Evolutionary conservation across 2,888 invertebrate genomes (phyloP).

Genomic region (Nemotelus nigrinus): DNA sequence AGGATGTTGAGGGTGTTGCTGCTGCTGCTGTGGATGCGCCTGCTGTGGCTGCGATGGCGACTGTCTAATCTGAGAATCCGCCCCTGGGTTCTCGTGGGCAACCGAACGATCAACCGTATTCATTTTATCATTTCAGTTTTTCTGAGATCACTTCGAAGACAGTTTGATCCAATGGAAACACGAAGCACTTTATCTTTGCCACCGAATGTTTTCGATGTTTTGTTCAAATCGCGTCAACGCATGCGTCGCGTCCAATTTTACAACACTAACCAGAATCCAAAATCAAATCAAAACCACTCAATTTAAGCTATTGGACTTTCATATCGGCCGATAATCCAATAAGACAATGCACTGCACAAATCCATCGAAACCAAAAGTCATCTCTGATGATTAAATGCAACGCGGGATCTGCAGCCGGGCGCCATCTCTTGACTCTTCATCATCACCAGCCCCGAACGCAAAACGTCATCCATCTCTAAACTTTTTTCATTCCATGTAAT

Average conservation of each 20-base stretch:
- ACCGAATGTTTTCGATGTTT: not conserved
- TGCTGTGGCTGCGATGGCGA: constrained; percentile 52
- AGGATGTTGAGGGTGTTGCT: constrained; percentile 52
- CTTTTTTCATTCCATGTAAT: constrained; percentile 31
- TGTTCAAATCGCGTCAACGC: constrained; percentile 17
- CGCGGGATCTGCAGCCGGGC: constrained; percentile 38
- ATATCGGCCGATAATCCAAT: constrained; percentile 8
- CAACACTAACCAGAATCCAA: not conserved
- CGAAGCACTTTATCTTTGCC: too few relatives aligned
- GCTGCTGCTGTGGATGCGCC: constrained; percentile 59
- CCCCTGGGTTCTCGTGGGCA: constrained; percentile 20
- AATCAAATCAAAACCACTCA: not conserved
- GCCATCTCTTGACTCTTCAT: constrained; percentile 43
- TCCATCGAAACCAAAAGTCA: constrained; percentile 19
- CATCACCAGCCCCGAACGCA: constrained; percentile 41
- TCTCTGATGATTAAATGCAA: constrained; percentile 21
- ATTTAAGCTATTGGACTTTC: not conserved
- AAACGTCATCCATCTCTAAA: constrained; percentile 47
- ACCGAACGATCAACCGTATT: constrained; percentile 16
- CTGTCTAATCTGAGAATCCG: constrained; percentile 29
- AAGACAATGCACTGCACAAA: constrained; percentile 13
- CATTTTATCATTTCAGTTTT: constrained; percentile 1
- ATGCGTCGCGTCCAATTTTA: constrained; percentile 29
- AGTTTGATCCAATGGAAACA: too few relatives aligned
- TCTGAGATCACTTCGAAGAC: too few relatives aligned